Percentiles rank a stretch among this genome's conserved stretches.
Evolutionary conservation across 2,888 invertebrate genomes (phyloP).

Genomic region (Megalurothrips usitatus): DNA sequence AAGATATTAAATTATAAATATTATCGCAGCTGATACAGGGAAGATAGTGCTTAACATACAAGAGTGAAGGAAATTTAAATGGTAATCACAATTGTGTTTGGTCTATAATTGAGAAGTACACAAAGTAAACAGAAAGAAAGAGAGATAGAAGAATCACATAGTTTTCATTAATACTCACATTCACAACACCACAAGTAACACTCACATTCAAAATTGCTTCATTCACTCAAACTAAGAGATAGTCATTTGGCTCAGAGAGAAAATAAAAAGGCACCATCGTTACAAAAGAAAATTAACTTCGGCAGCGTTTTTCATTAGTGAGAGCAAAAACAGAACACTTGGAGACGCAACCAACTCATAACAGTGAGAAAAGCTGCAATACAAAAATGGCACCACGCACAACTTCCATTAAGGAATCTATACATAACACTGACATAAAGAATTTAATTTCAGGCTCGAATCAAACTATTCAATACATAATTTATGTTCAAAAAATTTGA

Average conservation of each 20-base stretch:
- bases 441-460: not conserved
- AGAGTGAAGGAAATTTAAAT: conserved; percentile 17
- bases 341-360: no score
- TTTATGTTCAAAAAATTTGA: not conserved
- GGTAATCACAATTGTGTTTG: conserved; percentile 21
- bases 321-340: not conserved
- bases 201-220: not conserved
- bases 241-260: conserved; percentile 18
- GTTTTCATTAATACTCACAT: not conserved
- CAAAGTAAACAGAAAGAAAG: conserved; percentile 13
- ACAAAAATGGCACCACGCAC: not conserved
- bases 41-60: conserved; percentile 23
- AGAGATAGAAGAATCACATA: conserved; percentile 20
- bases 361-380: not conserved
- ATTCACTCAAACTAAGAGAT: not conserved
- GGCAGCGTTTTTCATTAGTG: not conserved
- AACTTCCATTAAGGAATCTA: not conserved
- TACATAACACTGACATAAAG: not conserved
- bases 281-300: not conserved
- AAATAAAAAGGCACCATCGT: not conserved
- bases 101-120: conserved; percentile 9
- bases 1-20: not conserved
- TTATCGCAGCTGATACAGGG: conserved; percentile 19
- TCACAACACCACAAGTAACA: not conserved
- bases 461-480: not conserved